A percentile compares a stretch with the other conserved stretches of the same genome.
Conservation (phyloP, 2,797 vertebrate species). For the Molossus molossus region DNA sequence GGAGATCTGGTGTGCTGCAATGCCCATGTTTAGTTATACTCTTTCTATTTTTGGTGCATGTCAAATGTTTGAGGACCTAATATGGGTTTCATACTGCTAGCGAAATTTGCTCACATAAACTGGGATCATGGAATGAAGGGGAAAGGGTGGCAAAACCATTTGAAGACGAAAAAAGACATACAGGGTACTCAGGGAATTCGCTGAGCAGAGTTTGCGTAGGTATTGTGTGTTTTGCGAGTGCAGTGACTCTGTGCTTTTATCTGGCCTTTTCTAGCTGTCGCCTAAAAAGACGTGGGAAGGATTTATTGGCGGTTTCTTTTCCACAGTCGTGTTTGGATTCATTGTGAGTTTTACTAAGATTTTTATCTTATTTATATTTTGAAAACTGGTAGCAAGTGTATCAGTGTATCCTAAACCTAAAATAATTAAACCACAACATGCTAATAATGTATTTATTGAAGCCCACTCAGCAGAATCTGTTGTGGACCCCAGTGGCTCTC, state of each 20-base stretch:
- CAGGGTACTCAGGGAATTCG: not conserved
- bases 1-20: not conserved
- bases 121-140: not conserved
- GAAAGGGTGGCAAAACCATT: not conserved
- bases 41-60: not conserved
- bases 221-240: not conserved
- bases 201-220: not conserved
- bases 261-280: slow-evolving; percentile 92
- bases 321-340: slow-evolving; percentile 97
- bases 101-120: not conserved
- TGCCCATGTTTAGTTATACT: not conserved
- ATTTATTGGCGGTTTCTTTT: slow-evolving; percentile 98
- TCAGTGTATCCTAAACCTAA: slow-evolving; percentile 56
- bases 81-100: not conserved
- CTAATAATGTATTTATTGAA: slow-evolving; percentile 17
- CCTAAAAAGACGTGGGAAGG: slow-evolving; percentile 99
- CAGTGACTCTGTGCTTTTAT: not conserved
- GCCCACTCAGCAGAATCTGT: not conserved
- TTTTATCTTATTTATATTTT: slow-evolving; percentile 75
- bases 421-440: slow-evolving; percentile 27
- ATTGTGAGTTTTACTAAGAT: slow-evolving; percentile 92
- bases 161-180: not conserved
- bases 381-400: slow-evolving; percentile 18
- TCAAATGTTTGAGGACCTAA: not conserved
- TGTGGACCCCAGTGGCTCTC: not conserved